Conservation (phyloP, 37 sponge, comb jelly and placozoan genomes). For the Lycopodina hypogea region DNA sequence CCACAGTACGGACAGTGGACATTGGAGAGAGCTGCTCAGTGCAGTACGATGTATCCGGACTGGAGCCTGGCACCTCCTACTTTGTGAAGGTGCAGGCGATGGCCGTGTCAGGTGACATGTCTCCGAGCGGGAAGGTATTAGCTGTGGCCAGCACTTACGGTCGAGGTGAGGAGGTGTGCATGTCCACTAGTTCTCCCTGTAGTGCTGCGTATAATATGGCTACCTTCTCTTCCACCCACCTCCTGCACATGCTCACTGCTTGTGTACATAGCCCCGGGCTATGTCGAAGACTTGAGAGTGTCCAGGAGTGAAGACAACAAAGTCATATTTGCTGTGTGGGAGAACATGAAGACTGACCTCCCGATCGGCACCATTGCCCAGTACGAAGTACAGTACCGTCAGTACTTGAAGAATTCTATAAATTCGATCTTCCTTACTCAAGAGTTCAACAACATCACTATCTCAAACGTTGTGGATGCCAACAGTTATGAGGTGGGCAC, state of each 20-base stretch:
- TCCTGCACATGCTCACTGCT: not conserved
- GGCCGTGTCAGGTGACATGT: not conserved
- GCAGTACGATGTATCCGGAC: not conserved
- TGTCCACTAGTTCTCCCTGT: not conserved
- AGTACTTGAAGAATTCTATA: not conserved
- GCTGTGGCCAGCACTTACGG: constrained; percentile 16
- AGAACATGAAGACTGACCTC: not conserved
- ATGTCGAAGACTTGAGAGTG: not conserved
- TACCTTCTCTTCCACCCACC: constrained; percentile 7
- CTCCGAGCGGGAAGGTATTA: no score
- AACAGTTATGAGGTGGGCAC: constrained; percentile 17
- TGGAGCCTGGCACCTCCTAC: constrained; percentile 8
- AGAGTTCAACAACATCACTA: not conserved
- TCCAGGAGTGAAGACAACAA: constrained; percentile 9
- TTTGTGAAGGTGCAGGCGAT: not conserved
- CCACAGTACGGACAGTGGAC: no score
- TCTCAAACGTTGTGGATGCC: constrained; percentile 7
- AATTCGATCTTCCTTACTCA: not conserved
- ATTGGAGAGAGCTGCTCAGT: not conserved
- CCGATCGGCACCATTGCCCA: constrained; percentile 1
- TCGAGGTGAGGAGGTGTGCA: not conserved
- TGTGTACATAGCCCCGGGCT: not conserved
- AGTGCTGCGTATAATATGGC: not conserved
- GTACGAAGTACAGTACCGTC: constrained; percentile 17
- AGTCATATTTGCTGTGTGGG: constrained; percentile 6